phyloP scores from a whole-genome alignment of 2,797 vertebrate genomes.

The Acrocephalus scirpaceus region DNA sequence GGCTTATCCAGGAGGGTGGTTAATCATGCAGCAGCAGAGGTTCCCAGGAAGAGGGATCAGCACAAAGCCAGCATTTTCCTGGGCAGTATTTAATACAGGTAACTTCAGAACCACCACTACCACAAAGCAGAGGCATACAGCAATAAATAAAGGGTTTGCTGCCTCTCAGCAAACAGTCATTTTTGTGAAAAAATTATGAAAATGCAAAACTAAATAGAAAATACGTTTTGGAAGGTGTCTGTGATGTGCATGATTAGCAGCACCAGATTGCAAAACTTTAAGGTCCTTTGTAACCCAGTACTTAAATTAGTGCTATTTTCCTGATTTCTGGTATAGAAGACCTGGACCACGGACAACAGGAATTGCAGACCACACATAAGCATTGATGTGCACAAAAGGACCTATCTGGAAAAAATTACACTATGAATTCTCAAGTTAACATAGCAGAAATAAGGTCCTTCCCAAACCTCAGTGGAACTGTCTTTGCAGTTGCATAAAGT shows the following conservation, averaged over 20 bases:
- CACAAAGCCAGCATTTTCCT: neutral
- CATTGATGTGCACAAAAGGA: neutral
- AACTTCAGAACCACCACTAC: neutral
- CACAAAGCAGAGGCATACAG: neutral
- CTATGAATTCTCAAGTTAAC: neutral
- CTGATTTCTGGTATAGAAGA: neutral
- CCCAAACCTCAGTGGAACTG: neutral
- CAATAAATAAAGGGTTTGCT: neutral
- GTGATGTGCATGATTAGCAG: neutral
- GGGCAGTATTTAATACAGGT: neutral
- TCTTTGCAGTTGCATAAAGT: neutral
- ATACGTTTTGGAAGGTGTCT: neutral
- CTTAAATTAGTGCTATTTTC: neutral
- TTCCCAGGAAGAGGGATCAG: neutral
- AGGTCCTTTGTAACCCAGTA: neutral
- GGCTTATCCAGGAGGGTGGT: neutral
- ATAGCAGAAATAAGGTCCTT: neutral
- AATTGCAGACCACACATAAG: neutral
- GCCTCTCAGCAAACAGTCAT: neutral
- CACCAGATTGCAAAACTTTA: neutral
- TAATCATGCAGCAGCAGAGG: neutral
- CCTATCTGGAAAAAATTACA: neutral
- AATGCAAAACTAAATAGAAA: neutral
- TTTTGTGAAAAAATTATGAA: neutral
- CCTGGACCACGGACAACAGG: neutral